These are phyloP conservation scores for Notospermus geniculatus DNA, from an alignment of 1,140 invertebrate genomes.

Conservation along the genomic window DNA sequence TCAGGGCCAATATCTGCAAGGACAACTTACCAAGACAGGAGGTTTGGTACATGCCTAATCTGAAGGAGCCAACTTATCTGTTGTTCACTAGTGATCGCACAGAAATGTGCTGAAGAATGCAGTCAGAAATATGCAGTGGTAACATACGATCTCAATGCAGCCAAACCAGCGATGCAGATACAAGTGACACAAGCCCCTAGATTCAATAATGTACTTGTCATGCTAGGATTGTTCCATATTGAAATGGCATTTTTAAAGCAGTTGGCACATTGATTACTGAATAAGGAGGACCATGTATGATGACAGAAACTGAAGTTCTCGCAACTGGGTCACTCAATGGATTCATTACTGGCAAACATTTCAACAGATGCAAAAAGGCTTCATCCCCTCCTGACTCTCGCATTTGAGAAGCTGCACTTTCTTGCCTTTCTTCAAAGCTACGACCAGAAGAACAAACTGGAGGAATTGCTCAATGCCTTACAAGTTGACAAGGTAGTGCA, in stretches of 20 bases:
- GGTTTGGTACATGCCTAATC: conserved; percentile 19
- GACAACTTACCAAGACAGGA: conserved; percentile 12
- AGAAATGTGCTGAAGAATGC: conserved; percentile 37
- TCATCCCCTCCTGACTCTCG: conserved; percentile 53
- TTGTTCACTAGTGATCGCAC: conserved; percentile 46
- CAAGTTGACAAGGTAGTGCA: no score
- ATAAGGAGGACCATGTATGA: conserved; percentile 52
- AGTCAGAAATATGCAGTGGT: conserved; percentile 42
- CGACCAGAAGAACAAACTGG: background rate
- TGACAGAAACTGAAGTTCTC: conserved; percentile 52
- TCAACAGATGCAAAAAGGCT: conserved; percentile 57
- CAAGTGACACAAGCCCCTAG: conserved; percentile 40
- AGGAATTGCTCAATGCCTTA: no score
- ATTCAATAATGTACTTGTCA: conserved; percentile 56
- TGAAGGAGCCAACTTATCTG: conserved; percentile 29
- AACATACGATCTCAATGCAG: conserved; percentile 51
- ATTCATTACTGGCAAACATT: conserved; percentile 56
- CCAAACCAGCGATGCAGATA: conserved; percentile 51
- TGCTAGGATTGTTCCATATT: conserved; percentile 57
- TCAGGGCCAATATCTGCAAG: background rate
- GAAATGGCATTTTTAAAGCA: conserved; percentile 58
- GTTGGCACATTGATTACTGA: conserved; percentile 56
- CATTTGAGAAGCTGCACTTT: conserved; percentile 55
- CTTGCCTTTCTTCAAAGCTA: conserved; percentile 18
- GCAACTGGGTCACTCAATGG: conserved; percentile 55